phyloP scores from a whole-genome alignment of 2,888 invertebrate genomes.

The Limnephilus lunatus region DNA sequence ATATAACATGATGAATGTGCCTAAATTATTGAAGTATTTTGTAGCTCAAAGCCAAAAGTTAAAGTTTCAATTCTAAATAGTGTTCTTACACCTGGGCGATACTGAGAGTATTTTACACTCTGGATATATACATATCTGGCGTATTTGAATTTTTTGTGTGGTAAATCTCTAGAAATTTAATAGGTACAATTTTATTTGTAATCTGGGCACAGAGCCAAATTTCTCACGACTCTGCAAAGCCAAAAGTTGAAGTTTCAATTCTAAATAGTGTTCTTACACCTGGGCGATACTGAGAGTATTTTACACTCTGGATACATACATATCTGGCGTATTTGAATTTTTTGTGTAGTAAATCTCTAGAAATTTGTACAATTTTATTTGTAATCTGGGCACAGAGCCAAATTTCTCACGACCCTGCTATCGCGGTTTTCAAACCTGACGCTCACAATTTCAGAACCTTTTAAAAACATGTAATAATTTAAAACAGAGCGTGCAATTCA shows the following conservation, averaged over 20 bases:
- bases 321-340: not conserved
- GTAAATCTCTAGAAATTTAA: not conserved
- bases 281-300: too few relatives aligned
- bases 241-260: not conserved
- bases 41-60: too few relatives aligned
- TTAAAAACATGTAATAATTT: not conserved
- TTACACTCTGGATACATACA: not conserved
- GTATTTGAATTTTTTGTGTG: not conserved
- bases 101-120: too few relatives aligned
- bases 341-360: not conserved
- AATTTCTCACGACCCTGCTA: not conserved
- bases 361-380: not conserved
- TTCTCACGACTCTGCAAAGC: not conserved
- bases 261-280: not conserved
- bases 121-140: not conserved
- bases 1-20: too few relatives aligned
- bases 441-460: not conserved
- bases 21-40: too few relatives aligned
- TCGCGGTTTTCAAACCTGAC: not conserved
- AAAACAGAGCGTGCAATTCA: too few relatives aligned
- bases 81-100: too few relatives aligned
- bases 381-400: not conserved
- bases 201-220: not conserved
- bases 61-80: not conserved
- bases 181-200: too few relatives aligned